A percentile compares a stretch with the other conserved stretches of the same genome.
phyloP scores from a whole-genome alignment of 2,113 vertebrate genomes.

The Eublepharis macularius region DNA sequence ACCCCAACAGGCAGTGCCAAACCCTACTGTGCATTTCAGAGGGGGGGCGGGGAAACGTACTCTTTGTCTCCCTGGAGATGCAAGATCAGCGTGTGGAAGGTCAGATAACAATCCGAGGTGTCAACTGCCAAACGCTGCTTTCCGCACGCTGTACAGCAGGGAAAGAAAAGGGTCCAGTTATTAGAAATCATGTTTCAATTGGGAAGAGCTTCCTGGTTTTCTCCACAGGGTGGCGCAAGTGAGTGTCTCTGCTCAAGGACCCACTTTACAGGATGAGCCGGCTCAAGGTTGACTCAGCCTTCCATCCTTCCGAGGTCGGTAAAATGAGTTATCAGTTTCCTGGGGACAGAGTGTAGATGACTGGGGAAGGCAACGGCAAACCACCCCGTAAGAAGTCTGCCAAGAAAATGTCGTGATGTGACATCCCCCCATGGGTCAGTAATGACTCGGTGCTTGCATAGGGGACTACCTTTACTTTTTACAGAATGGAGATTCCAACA shows the following conservation, averaged over 20 bases:
- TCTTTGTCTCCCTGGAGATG: conserved; percentile 82
- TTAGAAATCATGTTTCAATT: accelerated
- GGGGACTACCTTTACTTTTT: too few relatives aligned
- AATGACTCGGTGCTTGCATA: too few relatives aligned
- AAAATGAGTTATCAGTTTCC: too few relatives aligned
- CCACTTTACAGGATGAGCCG: neutral
- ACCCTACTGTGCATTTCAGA: accelerated
- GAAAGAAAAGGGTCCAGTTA: neutral
- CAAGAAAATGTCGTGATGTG: too few relatives aligned
- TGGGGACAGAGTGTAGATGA: too few relatives aligned
- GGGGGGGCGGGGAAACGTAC: conserved; percentile 67
- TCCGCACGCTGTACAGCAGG: conserved; percentile 71
- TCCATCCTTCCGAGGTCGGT: too few relatives aligned
- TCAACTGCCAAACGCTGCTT: conserved; percentile 76
- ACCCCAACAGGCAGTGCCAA: neutral
- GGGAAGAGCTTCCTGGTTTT: neutral
- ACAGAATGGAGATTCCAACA: neutral
- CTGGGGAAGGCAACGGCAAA: too few relatives aligned
- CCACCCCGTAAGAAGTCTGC: too few relatives aligned
- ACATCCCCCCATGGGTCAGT: too few relatives aligned
- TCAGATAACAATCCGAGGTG: conserved; percentile 79
- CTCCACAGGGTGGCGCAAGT: neutral
- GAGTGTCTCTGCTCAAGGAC: neutral
- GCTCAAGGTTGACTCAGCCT: too few relatives aligned
- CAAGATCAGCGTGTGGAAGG: conserved; percentile 82